phyloP scores from a whole-genome alignment of 2,888 invertebrate species.

The Parthenolecanium corni region DNA sequence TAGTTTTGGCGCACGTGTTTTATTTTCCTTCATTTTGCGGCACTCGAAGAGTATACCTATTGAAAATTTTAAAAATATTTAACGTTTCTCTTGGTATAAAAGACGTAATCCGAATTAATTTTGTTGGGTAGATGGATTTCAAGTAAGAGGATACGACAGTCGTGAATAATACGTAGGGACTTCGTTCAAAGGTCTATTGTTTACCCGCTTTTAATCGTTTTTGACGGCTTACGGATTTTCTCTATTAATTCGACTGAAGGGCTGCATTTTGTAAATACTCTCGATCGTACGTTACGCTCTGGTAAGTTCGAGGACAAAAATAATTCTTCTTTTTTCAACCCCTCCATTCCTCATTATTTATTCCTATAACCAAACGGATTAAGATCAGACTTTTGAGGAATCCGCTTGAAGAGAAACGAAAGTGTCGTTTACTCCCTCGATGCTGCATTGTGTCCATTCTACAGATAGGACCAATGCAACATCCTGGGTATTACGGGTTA shows the following conservation, averaged over 20 bases:
- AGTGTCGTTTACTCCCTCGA: too few species aligned
- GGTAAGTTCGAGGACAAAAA: not conserved
- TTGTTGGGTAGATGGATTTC: not conserved
- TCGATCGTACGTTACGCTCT: not conserved
- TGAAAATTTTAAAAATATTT: too few species aligned
- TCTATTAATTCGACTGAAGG: slow-evolving; percentile 9
- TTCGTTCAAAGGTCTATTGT: slow-evolving; percentile 16
- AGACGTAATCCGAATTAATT: slow-evolving; percentile 22
- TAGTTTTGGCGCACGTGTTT: too few species aligned
- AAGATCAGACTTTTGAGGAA: not conserved
- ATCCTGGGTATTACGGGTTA: too few species aligned
- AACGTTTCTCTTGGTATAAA: not conserved
- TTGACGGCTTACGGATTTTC: slow-evolving; percentile 23
- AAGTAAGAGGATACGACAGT: slow-evolving; percentile 16
- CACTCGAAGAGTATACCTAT: too few species aligned
- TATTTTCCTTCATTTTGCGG: too few species aligned
- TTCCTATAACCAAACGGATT: not conserved
- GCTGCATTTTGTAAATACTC: slow-evolving; percentile 2
- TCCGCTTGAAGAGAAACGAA: not conserved
- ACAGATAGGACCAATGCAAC: too few species aligned
- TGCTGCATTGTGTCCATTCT: too few species aligned
- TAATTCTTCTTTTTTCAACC: too few species aligned
- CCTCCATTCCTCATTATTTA: too few species aligned
- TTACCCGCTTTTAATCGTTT: slow-evolving; percentile 22
- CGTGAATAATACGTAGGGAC: slow-evolving; percentile 14